Evolutionary conservation across 1,140 invertebrate species (phyloP).

Genomic region (Diprion similis): DNA sequence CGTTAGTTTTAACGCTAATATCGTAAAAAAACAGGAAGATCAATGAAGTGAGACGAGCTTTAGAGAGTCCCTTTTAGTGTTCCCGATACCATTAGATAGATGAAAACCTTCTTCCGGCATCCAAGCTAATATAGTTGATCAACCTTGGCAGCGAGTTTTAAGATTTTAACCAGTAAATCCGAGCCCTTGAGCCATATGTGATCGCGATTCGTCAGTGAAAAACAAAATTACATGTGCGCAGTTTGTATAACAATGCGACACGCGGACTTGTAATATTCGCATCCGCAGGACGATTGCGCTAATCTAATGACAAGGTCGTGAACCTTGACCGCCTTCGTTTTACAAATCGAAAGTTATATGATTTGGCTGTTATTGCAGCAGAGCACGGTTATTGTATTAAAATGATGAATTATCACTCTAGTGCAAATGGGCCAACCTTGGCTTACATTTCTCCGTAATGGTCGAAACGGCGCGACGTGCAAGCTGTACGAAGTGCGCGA

Average conservation of each 20-base stretch:
- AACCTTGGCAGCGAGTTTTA: too few relatives aligned
- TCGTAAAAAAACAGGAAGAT: too few relatives aligned
- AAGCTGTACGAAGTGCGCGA: too few relatives aligned
- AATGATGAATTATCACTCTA: neutral
- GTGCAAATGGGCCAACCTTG: slow-evolving; percentile 3
- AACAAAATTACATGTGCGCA: neutral
- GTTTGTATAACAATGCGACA: neutral
- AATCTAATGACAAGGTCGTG: neutral
- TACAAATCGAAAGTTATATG: neutral
- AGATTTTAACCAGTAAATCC: neutral
- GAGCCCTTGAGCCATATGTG: neutral
- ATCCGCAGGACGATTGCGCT: neutral
- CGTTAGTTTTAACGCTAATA: too few relatives aligned
- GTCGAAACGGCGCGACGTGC: too few relatives aligned
- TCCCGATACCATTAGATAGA: too few relatives aligned
- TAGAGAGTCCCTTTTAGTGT: too few relatives aligned
- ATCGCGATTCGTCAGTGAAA: neutral
- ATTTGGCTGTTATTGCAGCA: slow-evolving; percentile 1
- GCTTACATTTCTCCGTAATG: neutral
- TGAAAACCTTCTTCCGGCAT: too few relatives aligned
- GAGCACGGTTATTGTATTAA: neutral
- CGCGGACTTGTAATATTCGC: too few relatives aligned
- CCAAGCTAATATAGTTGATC: too few relatives aligned
- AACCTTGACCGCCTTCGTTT: slow-evolving; percentile 1
- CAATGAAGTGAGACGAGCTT: too few relatives aligned